Evolutionary conservation across 2,113 vertebrate species (phyloP).

Genomic region (Myotis davidii): DNA sequence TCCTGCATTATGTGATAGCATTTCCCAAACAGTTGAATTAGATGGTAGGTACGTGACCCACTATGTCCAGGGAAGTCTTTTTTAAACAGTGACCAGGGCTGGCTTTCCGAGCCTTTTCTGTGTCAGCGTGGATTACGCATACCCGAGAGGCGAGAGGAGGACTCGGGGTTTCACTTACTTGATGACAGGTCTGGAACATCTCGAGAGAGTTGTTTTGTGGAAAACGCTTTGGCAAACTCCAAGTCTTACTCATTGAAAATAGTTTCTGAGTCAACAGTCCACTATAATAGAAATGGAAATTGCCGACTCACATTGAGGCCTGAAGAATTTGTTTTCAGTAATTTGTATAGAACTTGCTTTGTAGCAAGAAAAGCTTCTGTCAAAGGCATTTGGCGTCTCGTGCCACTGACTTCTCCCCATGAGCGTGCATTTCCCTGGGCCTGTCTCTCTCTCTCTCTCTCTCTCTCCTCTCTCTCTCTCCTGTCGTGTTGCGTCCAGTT

Average conservation of each 20-base stretch:
- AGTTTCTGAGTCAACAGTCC: slow-evolving; percentile 44
- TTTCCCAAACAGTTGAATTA: slow-evolving; percentile 40
- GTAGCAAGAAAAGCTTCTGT: not conserved
- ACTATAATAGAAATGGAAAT: slow-evolving; percentile 35
- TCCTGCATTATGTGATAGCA: not conserved
- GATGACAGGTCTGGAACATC: slow-evolving; percentile 31
- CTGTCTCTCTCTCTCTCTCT: not conserved
- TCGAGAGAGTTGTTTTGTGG: slow-evolving; percentile 50
- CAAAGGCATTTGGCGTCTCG: not conserved
- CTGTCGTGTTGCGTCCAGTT: not conserved
- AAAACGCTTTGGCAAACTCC: slow-evolving; percentile 46
- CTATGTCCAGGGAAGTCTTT: not conserved
- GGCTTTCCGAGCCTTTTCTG: slow-evolving; percentile 8
- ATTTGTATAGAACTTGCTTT: slow-evolving; percentile 33
- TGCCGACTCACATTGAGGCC: not conserved
- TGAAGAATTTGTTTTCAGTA: slow-evolving; percentile 39
- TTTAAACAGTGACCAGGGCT: not conserved
- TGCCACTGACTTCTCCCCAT: slow-evolving; percentile 39
- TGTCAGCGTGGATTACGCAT: not conserved
- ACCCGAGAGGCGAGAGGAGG: not conserved
- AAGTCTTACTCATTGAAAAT: slow-evolving; percentile 52
- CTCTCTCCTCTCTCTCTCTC: not conserved
- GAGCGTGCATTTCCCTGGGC: slow-evolving; percentile 52
- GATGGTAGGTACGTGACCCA: not conserved
- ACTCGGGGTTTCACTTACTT: slow-evolving; percentile 20